A percentile compares a stretch with the other conserved stretches of the same genome.
Conservation (phyloP, 2,113 vertebrate genomes). For the Mobula birostris region DNA sequence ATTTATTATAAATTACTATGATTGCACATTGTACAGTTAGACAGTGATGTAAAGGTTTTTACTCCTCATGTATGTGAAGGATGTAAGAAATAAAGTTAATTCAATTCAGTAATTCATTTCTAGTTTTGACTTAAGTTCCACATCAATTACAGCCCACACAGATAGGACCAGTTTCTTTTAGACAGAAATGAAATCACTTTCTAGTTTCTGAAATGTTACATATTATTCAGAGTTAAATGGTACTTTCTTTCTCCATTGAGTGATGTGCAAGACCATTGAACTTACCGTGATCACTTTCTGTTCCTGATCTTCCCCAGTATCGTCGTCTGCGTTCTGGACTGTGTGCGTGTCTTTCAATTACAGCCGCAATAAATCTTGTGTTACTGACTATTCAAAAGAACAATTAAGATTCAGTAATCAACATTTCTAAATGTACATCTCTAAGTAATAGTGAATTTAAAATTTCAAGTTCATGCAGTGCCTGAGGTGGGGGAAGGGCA, state of each 20-base stretch:
- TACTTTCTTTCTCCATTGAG: not conserved
- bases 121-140: conserved; percentile 9
- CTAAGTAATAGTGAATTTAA: not conserved
- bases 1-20: no score
- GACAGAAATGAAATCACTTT: conserved; percentile 4
- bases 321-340: conserved; percentile 86
- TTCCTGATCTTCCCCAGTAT: conserved; percentile 94
- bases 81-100: no score
- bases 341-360: conserved; percentile 91
- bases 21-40: no score
- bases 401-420: not conserved
- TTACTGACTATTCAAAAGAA: conserved; percentile 75
- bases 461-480: not conserved
- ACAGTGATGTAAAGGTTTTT: no score
- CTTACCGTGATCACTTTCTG: conserved; percentile 95
- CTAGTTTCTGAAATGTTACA: not conserved
- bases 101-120: not conserved
- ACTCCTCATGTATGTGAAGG: no score
- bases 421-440: not conserved
- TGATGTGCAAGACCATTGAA: not conserved
- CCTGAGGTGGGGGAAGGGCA: not conserved
- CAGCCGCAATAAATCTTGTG: conserved; percentile 89
- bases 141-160: conserved; percentile 19
- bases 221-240: not conserved
- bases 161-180: conserved; percentile 13